Base-by-base conservation (phyloP, 2,888 invertebrate genomes). In the Agonopterix heracliana region DNA sequence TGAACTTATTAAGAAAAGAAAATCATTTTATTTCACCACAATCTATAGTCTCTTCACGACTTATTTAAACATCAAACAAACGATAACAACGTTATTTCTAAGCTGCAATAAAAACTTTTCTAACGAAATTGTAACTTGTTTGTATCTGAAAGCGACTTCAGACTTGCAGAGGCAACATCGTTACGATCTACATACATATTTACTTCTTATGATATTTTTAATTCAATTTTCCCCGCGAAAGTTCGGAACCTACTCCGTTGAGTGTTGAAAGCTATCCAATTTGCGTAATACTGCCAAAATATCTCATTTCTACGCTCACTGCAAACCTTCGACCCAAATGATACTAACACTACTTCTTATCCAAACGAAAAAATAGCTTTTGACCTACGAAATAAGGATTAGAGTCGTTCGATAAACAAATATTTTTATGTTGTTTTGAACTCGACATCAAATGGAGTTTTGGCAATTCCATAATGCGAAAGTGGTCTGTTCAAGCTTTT, bases 261-360 rank as follows among this genome's bases (percentile, higher is more conserved):
- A 88, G 88, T 88, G 88, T 88, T 86, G 88, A 88, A 88, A 88
- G 88, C 88, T 87, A 88, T 88, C 88, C 88, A 88, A 88, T 88
- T 88, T 88, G 87, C 87, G 86, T 88, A 88, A 88, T 88, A 88
- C 88, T 87, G 80, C 85, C 88, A 86, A 88, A 88, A 88, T 88
- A 88, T 88, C 88, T 88, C 87, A 88, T 88, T 88, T 88, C 88
- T 88, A 84, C 87, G 85, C 83, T 86, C 78, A 81, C 81, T 82
- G 77, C 68, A 64, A 59, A 65, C 60, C 53, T 59, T 52, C 59
- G 56, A 56, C 52, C 46, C 55, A 53, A 57, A 66, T 74, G 74
- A 41, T 36, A 5, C 10, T 51, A 68, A 57, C 64, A 26, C 26
- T 7, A 26, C 7, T 26, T 26, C 26, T 26, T 26, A 26, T 26